These are phyloP conservation scores for Sebastes minor DNA, from an alignment of 2,797 vertebrate species.

Conservation along the genomic window DNA sequence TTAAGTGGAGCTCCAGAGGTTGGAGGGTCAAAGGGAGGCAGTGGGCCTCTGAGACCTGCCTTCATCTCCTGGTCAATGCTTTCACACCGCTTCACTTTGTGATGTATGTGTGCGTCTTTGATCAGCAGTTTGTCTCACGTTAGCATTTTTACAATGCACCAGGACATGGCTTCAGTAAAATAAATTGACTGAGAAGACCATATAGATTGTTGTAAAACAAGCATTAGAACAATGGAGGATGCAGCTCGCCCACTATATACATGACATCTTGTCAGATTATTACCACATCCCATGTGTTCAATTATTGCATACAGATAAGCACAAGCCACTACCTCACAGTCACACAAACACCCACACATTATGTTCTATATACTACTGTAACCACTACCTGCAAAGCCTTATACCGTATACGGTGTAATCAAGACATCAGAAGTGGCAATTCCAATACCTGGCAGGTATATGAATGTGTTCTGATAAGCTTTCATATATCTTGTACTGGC, in stretches of 20 bases:
- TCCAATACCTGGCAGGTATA: background rate
- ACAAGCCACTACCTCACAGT: background rate
- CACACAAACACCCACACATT: background rate
- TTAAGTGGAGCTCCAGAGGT: constrained; percentile 40
- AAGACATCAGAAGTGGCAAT: background rate
- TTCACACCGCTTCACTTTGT: constrained; percentile 9
- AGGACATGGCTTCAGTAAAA: constrained; percentile 18
- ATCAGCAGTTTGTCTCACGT: constrained; percentile 51
- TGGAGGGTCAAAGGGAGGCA: constrained; percentile 44
- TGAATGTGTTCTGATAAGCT: constrained; percentile 9
- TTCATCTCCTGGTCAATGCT: constrained; percentile 47
- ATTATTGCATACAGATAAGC: background rate
- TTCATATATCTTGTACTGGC: constrained; percentile 5
- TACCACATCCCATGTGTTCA: background rate
- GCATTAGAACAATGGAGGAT: background rate
- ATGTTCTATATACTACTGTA: background rate
- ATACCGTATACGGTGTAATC: background rate
- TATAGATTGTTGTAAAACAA: constrained; percentile 20
- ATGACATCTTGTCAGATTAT: background rate
- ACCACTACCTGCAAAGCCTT: background rate
- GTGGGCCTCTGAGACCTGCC: constrained; percentile 31
- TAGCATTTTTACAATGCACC: constrained; percentile 11
- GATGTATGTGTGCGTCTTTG: constrained; percentile 8
- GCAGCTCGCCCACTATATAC: background rate
- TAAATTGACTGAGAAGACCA: constrained; percentile 1